A percentile compares a stretch with the other conserved stretches of the same genome.
These are phyloP conservation scores for Acinonyx jubatus DNA, from an alignment of 2,113 vertebrate species.

Conservation along the genomic window DNA sequence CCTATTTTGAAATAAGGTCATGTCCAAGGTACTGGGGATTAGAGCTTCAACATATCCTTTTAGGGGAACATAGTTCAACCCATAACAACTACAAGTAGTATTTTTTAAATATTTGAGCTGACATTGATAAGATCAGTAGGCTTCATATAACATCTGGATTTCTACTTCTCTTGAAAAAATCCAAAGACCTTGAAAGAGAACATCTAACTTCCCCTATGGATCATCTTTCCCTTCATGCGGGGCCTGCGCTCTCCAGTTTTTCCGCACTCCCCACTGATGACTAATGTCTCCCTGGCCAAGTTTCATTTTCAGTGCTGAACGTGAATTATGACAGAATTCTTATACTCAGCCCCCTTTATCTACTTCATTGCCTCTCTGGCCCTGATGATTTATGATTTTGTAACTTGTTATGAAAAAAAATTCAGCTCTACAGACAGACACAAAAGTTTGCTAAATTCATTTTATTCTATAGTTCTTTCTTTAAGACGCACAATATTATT, in stretches of 20 bases:
- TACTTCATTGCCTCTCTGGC: neutral
- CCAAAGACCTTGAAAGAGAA: neutral
- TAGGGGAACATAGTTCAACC: neutral
- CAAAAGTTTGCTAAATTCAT: neutral
- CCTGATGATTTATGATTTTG: neutral
- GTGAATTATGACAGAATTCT: neutral
- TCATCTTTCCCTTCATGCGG: neutral
- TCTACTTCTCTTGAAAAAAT: conserved; percentile 28
- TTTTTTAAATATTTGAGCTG: neutral
- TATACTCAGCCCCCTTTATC: neutral
- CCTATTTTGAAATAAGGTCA: neutral
- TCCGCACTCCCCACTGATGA: neutral
- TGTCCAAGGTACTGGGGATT: neutral
- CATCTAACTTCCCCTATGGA: neutral
- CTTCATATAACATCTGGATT: neutral
- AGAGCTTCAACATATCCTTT: neutral
- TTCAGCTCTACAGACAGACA: neutral
- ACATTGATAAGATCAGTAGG: neutral
- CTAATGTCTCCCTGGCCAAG: neutral
- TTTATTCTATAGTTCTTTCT: neutral
- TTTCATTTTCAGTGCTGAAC: neutral
- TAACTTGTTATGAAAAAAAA: neutral
- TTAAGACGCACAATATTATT: neutral
- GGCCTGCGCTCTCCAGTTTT: neutral
- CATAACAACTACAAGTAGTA: neutral